Base-by-base conservation (phyloP, 1,140 invertebrate genomes). In the Rhopalosiphum padi region DNA sequence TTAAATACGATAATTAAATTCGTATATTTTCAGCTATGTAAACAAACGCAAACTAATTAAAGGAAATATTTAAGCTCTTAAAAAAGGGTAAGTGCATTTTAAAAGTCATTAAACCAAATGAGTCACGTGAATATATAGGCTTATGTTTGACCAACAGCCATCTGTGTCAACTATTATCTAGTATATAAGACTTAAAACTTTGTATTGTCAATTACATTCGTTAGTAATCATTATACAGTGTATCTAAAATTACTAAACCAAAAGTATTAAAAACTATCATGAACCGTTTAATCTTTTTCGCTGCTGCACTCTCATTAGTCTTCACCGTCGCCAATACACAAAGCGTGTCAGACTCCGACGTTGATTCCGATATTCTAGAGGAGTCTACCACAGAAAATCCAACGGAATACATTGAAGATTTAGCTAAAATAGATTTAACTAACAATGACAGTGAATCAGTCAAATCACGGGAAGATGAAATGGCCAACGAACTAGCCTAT, bases 81-180 rank as follows among this genome's bases (percentile, higher is more conserved):
- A 91, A 48, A 51, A 37, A 41, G 6, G n/a, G 48, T 83, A 37
- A 92, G 8, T 51, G 37, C 51, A 83, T 6, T 83, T 22, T 82
- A 92, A 51, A 83, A 92, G 68, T n/a, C 46, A 83, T 48, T 92
- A 37, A 46, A 82, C 43, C 43, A 91, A 92, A 51, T 48, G 9
- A 5, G 30, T 48, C 41, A 0, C 15, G 21, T 48, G 83, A 25
- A 41, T 85, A 21, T 85, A 46, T n/a, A 23, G 37, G n/a, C 6
- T 46, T 22, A n/a, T 82, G 23, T 82, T 83, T 83, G 68, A 82
- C 51, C 51, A 43, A 30, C 35, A 91, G 22, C 18, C 77, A 92
- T 43, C 53, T 90, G 89, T 90, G 89, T 90, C 37, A 90, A 90
- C 41, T 90, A 22, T 25, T 43, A n/a, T 68, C 15, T 35, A 8